A percentile compares a stretch with the other conserved stretches of the same genome.
Evolutionary conservation across 2,888 invertebrate genomes (phyloP).

Genomic region (Eudemis profundana): DNA sequence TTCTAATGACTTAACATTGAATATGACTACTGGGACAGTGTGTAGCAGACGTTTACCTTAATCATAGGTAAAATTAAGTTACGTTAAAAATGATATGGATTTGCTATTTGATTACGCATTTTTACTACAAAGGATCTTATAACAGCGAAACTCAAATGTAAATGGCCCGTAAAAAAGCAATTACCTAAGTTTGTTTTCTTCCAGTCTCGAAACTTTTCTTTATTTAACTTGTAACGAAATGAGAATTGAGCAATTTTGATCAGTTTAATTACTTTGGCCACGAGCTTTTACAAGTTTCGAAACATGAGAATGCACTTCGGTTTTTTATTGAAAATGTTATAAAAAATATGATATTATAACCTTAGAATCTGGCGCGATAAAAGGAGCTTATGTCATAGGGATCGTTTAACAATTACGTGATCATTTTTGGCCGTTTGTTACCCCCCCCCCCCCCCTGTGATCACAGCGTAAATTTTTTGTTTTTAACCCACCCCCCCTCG

Average conservation of each 20-base stretch:
- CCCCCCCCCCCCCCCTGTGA: too few relatives aligned
- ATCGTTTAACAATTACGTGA: too few relatives aligned
- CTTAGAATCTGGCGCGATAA: neutral
- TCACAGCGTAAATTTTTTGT: too few relatives aligned
- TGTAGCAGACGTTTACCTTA: too few relatives aligned
- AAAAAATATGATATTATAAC: conserved; percentile 6
- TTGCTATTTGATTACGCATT: neutral
- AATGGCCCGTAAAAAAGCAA: conserved; percentile 23
- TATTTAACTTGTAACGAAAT: conserved; percentile 19
- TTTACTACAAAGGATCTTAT: neutral
- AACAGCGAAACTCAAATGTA: neutral
- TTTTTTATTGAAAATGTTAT: conserved; percentile 28
- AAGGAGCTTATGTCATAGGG: neutral
- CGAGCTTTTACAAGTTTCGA: conserved; percentile 24
- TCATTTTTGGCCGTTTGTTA: too few relatives aligned
- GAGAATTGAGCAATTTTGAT: conserved; percentile 35
- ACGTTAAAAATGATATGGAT: neutral
- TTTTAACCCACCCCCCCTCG: too few relatives aligned
- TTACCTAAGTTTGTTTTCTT: conserved; percentile 28
- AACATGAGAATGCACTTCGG: conserved; percentile 32
- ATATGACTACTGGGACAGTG: too few relatives aligned
- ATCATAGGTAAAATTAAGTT: neutral
- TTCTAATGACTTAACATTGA: too few relatives aligned
- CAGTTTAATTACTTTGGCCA: conserved; percentile 30
- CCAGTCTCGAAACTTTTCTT: conserved; percentile 22